phyloP scores from a whole-genome alignment of 2,113 vertebrate species.

The Scatophagus argus region DNA sequence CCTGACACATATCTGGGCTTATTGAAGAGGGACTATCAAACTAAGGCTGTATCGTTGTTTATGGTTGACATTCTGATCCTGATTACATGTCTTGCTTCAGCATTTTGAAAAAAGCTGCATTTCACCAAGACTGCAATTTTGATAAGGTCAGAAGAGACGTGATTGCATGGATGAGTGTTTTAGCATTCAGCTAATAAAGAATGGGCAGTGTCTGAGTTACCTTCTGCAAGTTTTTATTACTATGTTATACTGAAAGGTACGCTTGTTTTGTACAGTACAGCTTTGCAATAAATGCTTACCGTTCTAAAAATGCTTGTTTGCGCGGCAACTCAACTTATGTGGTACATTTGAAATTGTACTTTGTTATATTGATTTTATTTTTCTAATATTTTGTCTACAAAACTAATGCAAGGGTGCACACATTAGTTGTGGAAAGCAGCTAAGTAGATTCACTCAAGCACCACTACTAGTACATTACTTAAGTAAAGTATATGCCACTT shows the following conservation, averaged over 20 bases:
- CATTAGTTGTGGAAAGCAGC: no score
- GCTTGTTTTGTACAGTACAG: no score
- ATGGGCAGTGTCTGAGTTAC: not conserved
- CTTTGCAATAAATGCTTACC: not conserved
- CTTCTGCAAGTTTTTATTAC: not conserved
- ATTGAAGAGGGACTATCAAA: no score
- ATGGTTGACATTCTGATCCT: not conserved
- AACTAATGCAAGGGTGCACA: no score
- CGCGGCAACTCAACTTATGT: not conserved
- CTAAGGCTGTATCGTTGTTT: not conserved
- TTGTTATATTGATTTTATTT: no score
- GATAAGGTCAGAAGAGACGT: not conserved
- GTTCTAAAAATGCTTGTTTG: not conserved
- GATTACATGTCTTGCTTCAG: not conserved
- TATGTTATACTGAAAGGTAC: not conserved
- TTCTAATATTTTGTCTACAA: no score
- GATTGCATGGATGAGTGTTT: not conserved
- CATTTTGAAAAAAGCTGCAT: slow-evolving; percentile 10
- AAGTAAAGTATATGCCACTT: no score
- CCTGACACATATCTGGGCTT: no score
- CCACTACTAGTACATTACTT: no score
- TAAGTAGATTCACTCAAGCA: no score
- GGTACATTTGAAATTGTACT: not conserved
- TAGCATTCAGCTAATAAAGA: not conserved
- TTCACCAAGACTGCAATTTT: not conserved